Percentiles rank a stretch among this genome's conserved stretches.
phyloP scores from a whole-genome alignment of 2,797 vertebrate genomes.

The Picus viridis region DNA sequence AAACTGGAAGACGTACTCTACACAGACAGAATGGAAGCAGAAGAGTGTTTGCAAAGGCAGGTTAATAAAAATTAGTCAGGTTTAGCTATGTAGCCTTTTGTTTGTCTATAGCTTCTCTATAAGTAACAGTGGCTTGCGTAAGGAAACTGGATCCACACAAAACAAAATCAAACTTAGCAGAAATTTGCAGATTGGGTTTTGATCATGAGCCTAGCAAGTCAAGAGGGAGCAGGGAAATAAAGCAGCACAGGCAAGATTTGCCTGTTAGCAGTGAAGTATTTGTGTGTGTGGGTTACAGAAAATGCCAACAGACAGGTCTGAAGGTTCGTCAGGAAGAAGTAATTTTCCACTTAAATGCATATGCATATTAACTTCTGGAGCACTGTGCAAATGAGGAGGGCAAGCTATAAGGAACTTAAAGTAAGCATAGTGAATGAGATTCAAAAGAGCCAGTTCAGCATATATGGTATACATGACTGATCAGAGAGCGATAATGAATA shows the following conservation, averaged over 20 bases:
- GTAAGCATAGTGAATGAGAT: constrained; percentile 28
- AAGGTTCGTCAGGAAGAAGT: constrained; percentile 47
- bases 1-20: background rate
- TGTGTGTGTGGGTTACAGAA: constrained; percentile 11
- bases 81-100: background rate
- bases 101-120: background rate
- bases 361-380: constrained; percentile 60
- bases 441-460: constrained; percentile 67
- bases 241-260: background rate
- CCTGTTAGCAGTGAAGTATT: background rate
- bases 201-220: background rate
- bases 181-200: background rate
- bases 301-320: constrained; percentile 48
- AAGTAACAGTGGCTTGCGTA: fast-evolving
- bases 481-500: constrained; percentile 61
- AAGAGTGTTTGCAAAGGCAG: background rate
- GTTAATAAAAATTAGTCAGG: background rate
- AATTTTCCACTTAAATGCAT: constrained; percentile 72
- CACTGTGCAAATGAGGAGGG: constrained; percentile 36
- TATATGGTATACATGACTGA: constrained; percentile 16
- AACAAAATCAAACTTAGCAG: background rate
- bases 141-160: background rate
- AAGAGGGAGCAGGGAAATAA: background rate
- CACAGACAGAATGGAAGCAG: background rate
- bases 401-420: constrained; percentile 39